A percentile compares a stretch with the other conserved stretches of the same genome.
These are phyloP conservation scores for Fregetta grallaria DNA, from an alignment of 2,113 vertebrate genomes.

Conservation along the genomic window DNA sequence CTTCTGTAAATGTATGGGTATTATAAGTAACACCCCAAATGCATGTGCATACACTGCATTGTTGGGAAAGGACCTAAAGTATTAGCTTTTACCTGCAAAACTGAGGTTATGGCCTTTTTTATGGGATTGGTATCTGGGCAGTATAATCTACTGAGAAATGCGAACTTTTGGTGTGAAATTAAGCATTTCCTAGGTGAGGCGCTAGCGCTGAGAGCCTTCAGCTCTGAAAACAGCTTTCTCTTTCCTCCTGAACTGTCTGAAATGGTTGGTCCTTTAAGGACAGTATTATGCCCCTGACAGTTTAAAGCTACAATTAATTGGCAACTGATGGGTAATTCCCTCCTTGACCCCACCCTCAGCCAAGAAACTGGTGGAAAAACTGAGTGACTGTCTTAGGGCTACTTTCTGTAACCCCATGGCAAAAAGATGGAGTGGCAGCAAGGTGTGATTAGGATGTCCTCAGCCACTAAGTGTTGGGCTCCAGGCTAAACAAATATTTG, in stretches of 20 bases:
- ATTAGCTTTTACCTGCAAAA: background rate
- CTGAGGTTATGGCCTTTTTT: background rate
- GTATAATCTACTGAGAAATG: background rate
- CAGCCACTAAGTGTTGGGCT: background rate
- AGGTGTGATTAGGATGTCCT: background rate
- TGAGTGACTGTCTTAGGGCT: background rate
- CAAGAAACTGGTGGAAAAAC: background rate
- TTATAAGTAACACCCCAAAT: background rate
- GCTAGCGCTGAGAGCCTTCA: background rate
- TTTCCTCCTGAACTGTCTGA: background rate
- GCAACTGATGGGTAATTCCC: background rate
- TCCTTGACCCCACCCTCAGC: background rate
- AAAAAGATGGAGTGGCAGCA: background rate
- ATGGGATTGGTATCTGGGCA: background rate
- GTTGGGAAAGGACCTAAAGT: background rate
- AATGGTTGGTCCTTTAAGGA: background rate
- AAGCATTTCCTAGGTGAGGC: background rate
- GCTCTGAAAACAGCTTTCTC: background rate
- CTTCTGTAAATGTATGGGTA: background rate
- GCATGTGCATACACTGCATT: accelerated
- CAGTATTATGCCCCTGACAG: background rate
- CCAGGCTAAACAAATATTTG: background rate
- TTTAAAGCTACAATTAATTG: background rate
- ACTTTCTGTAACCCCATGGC: accelerated
- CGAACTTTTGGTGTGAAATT: background rate